Conservation (phyloP, 2,797 vertebrate species). For the Pitangus sulphuratus region DNA sequence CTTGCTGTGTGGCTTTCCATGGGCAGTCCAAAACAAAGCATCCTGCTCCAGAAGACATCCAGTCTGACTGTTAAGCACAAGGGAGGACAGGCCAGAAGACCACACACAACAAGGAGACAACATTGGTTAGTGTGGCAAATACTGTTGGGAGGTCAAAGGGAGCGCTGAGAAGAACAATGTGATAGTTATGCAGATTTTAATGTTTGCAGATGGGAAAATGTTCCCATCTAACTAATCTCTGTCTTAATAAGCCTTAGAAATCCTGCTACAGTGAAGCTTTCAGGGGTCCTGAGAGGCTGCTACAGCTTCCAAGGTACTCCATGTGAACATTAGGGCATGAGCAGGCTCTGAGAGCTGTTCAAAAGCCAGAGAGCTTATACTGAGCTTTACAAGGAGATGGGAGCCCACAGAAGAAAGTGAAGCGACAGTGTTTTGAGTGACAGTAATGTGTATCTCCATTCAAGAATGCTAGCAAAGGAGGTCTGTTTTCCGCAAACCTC, state of each 20-base stretch:
- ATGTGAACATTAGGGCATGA: fast-evolving
- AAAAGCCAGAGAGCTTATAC: background rate
- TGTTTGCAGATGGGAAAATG: background rate
- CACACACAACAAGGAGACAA: background rate
- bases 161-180: background rate
- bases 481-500: background rate
- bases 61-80: background rate
- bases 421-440: background rate
- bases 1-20: background rate
- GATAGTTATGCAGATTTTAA: background rate
- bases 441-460: background rate
- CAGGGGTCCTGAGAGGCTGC: background rate
- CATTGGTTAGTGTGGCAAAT: background rate
- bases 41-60: background rate
- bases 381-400: background rate
- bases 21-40: background rate
- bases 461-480: background rate
- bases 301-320: background rate
- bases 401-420: background rate
- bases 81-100: background rate
- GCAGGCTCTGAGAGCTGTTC: background rate
- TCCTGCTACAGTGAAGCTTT: background rate
- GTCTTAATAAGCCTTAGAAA: background rate
- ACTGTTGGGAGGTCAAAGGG: background rate
- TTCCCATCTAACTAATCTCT: background rate